Base-by-base conservation (phyloP, 2,113 vertebrate species). In the Anoplopoma fimbria region DNA sequence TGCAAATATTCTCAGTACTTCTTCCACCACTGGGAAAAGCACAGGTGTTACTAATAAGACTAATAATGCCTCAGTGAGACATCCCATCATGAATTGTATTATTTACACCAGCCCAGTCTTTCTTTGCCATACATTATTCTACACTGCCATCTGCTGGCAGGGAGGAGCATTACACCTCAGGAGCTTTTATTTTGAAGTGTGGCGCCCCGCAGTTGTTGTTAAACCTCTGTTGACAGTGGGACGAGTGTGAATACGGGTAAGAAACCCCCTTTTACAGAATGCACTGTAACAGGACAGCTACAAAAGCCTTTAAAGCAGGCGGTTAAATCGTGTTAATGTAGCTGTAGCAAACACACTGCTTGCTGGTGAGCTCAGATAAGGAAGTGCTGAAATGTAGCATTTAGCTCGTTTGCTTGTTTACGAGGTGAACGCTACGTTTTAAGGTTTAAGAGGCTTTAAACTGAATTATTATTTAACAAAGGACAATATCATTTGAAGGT, bases 111-210 rank as follows among this genome's bases (percentile, higher is more conserved):
- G 29, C 14, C n/a, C n/a, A n/a, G 29, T 25, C 23, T 25, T 6
- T 19, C 4, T 60, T 34, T n/a, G n/a, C 9, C 1, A 60, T 60
- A 60, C 23, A 6, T 45, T 15, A 14, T 40, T 23, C 15, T n/a
- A 40, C 64, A 82, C 27, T 45, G 87, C 27, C 88, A 63, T 21
- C 89, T 89, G 51, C 25, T 67, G 91, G 78, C 33, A 0, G 53
- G 21, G 9, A 40, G 14, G 2, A 0, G 1, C 29, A 81, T 4
- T 65, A 10, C 85, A 82, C 0, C 0, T 10, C 4, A 0, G 12
- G 2, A 13, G 69, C 15, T 19, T 45, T 17, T 40, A 19, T 31
- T 4, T 53, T 73, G 19, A 42, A 19, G 13, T 29, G 74, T 21
- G 38, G 14, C 53, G 65, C 38, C 47, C 10, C 2, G 23, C 62